These are phyloP conservation scores for Clupea harengus DNA, from an alignment of 2,113 vertebrate species.

Conservation along the genomic window DNA sequence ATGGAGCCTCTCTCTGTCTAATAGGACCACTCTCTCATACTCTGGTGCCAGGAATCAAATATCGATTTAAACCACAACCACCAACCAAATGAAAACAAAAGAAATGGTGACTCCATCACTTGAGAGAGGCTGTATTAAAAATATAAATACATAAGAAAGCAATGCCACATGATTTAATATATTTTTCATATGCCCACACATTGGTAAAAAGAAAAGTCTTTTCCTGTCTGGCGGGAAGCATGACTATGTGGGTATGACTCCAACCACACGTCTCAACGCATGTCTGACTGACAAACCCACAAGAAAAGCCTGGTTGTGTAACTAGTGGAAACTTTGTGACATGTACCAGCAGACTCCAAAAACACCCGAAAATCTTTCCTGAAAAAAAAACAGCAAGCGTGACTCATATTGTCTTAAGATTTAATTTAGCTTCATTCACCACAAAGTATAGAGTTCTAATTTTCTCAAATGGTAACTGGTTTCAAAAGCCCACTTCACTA, in stretches of 20 bases:
- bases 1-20: not conserved
- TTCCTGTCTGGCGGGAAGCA: not conserved
- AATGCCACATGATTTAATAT: not conserved
- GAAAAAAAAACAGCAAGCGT: not conserved
- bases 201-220: not conserved
- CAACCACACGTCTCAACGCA: slow-evolving; percentile 12
- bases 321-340: slow-evolving; percentile 64
- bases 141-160: slow-evolving; percentile 1
- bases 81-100: not conserved
- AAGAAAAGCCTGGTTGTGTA: slow-evolving; percentile 33
- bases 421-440: not conserved
- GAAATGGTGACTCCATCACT: not conserved
- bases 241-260: slow-evolving; percentile 31
- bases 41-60: not conserved
- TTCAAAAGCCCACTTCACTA: not conserved
- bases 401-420: slow-evolving; percentile 28
- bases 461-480: not conserved
- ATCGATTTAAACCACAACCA: not conserved
- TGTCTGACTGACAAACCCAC: not conserved
- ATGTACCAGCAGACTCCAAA: slow-evolving; percentile 47
- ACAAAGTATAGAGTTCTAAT: not conserved
- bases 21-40: not conserved
- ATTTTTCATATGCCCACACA: not conserved
- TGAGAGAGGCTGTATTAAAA: not conserved
- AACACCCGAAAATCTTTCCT: slow-evolving; percentile 32